Percentiles rank a stretch among this genome's conserved stretches.
These are phyloP conservation scores for Gymnothorax javanicus DNA, from an alignment of 2,797 vertebrate species.

Conservation along the genomic window DNA sequence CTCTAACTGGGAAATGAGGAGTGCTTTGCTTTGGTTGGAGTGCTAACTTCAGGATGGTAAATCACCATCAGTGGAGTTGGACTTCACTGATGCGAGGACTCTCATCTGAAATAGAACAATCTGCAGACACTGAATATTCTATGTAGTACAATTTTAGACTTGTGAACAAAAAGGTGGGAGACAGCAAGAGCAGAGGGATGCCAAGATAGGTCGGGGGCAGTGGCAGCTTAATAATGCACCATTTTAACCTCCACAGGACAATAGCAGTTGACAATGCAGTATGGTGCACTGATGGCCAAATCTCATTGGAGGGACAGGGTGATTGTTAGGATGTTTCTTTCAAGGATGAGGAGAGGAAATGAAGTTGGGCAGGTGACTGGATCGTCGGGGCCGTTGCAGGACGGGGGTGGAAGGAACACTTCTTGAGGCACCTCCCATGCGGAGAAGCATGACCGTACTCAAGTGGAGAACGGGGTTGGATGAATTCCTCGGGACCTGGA, in stretches of 20 bases:
- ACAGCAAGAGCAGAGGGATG: neutral
- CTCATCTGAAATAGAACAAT: neutral
- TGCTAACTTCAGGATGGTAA: too few relatives aligned
- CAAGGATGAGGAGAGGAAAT: neutral
- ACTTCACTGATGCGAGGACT: neutral
- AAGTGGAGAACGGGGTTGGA: conserved; percentile 28
- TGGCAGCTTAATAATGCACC: neutral
- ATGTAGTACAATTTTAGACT: neutral
- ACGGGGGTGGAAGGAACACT: neutral
- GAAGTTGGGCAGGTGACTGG: neutral
- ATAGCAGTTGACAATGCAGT: neutral
- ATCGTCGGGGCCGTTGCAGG: neutral
- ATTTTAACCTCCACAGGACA: neutral
- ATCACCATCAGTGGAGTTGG: too few relatives aligned
- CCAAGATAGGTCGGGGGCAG: neutral
- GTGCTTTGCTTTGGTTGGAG: too few relatives aligned
- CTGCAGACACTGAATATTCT: neutral
- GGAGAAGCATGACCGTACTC: conserved; percentile 38
- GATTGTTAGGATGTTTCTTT: neutral
- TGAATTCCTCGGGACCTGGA: conserved; percentile 47
- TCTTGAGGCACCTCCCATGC: neutral
- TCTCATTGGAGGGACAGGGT: neutral
- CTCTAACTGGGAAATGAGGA: too few relatives aligned
- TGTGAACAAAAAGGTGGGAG: neutral
- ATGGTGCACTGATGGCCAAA: neutral